These are phyloP conservation scores for Sebastes vulpes DNA, from an alignment of 2,797 vertebrate genomes.

Conservation along the genomic window DNA sequence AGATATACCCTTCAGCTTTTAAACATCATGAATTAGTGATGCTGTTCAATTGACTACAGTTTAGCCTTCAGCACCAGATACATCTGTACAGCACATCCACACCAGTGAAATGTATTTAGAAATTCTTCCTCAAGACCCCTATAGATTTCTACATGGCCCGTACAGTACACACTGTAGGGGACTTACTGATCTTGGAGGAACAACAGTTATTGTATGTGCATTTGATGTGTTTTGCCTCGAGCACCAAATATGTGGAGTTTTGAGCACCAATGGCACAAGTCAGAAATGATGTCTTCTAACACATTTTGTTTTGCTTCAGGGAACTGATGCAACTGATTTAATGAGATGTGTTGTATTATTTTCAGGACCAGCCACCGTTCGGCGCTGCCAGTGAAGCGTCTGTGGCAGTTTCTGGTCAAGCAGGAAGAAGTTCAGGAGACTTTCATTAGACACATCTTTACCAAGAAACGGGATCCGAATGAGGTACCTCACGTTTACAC, in stretches of 20 bases:
- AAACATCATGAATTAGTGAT: conserved; percentile 9
- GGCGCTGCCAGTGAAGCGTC: conserved; percentile 92
- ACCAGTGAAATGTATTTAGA: background rate
- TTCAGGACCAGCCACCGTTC: conserved; percentile 90
- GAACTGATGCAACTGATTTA: conserved; percentile 17
- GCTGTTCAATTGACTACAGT: background rate
- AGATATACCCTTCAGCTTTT: background rate
- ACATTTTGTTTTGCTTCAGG: conserved; percentile 22
- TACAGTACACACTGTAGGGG: background rate
- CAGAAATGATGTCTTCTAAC: background rate
- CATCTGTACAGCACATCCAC: background rate
- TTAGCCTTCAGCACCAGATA: conserved; percentile 10
- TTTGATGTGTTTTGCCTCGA: conserved; percentile 30
- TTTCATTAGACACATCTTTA: conserved; percentile 97
- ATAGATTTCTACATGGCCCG: background rate
- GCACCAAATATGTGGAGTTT: conserved; percentile 23
- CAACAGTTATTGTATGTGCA: background rate
- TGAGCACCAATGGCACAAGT: conserved; percentile 12
- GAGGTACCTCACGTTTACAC: conserved; percentile 85
- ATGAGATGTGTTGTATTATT: conserved; percentile 20
- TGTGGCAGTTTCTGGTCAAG: conserved; percentile 97
- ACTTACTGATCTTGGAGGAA: background rate
- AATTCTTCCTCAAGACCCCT: background rate
- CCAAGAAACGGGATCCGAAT: conserved; percentile 89
- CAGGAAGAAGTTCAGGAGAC: conserved; percentile 97